Evolutionary conservation across 2,797 vertebrate species (phyloP).

Genomic region (Diglossa cyanea): DNA sequence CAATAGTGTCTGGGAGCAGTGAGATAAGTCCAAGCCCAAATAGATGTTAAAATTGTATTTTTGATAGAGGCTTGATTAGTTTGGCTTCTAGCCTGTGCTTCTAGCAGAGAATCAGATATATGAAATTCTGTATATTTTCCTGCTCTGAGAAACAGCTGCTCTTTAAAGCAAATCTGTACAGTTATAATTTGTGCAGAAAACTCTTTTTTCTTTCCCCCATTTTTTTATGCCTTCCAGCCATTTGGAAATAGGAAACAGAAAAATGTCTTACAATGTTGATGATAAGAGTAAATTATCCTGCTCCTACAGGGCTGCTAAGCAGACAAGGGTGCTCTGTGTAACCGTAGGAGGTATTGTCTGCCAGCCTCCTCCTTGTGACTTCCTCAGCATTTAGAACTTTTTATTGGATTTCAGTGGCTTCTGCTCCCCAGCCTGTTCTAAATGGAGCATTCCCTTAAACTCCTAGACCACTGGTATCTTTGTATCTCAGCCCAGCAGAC

Average conservation of each 20-base stretch:
- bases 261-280: neutral
- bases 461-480: neutral
- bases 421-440: neutral
- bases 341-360: conserved; percentile 3
- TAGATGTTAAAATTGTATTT: conserved; percentile 60
- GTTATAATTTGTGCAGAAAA: neutral
- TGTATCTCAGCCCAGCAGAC: neutral
- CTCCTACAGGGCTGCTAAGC: neutral
- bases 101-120: neutral
- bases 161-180: neutral
- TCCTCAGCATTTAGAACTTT: neutral
- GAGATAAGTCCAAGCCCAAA: conserved; percentile 41
- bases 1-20: conserved; percentile 44
- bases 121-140: conserved; percentile 27
- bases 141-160: neutral
- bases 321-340: neutral
- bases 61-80: conserved; percentile 38
- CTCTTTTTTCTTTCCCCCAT: neutral
- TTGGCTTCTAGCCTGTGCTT: conserved; percentile 11
- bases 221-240: neutral
- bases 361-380: neutral
- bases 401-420: neutral
- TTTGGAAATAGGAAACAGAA: neutral
- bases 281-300: conserved; percentile 8
- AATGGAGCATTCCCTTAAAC: neutral